Conservation (phyloP, 2,797 vertebrate genomes). For the Champsocephalus esox region DNA sequence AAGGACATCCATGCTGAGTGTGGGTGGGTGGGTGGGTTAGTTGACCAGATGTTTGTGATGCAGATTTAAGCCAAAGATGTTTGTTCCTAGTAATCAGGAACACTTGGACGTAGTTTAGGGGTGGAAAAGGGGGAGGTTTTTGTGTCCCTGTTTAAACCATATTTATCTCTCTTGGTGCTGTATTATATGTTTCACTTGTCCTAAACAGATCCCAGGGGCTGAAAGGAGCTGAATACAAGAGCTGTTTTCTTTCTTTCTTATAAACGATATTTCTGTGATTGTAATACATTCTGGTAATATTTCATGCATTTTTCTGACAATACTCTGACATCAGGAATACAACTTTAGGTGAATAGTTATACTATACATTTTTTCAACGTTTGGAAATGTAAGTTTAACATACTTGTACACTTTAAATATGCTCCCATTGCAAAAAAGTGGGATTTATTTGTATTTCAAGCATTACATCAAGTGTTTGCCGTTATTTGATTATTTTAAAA, state of each 20-base stretch:
- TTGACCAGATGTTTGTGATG: constrained; percentile 71
- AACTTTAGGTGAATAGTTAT: not conserved
- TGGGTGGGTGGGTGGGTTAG: constrained; percentile 51
- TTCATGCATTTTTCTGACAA: not conserved
- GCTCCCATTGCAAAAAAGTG: constrained; percentile 7
- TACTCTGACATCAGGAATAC: not conserved
- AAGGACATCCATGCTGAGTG: constrained; percentile 47
- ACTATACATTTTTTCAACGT: not conserved
- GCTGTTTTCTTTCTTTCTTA: not conserved
- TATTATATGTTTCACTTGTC: not conserved
- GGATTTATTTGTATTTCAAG: not conserved
- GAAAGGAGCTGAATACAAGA: not conserved
- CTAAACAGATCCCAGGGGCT: not conserved
- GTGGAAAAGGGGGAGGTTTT: constrained; percentile 1
- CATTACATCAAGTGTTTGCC: not conserved
- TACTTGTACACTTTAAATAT: not conserved
- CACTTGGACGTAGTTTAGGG: constrained; percentile 35
- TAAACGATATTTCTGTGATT: not conserved
- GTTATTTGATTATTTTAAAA: not conserved
- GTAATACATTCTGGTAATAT: constrained; percentile 1
- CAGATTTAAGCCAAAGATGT: constrained; percentile 58
- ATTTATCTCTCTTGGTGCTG: not conserved
- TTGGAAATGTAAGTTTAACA: not conserved
- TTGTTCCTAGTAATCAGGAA: constrained; percentile 63
- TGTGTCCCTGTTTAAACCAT: not conserved